Evolutionary conservation across 2,797 vertebrate genomes (phyloP).

Genomic region (Trachops cirrhosus): DNA sequence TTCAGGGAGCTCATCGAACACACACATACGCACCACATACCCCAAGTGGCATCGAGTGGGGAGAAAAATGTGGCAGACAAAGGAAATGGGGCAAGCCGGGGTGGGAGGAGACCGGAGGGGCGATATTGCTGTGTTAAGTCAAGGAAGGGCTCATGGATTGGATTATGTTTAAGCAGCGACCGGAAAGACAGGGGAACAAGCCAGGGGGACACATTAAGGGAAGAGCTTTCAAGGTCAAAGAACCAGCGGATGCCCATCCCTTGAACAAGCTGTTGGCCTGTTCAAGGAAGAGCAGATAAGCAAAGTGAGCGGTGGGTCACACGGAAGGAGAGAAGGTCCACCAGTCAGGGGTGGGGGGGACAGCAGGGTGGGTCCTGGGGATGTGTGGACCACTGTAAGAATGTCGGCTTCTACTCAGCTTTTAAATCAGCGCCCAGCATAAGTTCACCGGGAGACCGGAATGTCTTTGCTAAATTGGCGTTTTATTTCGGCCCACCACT

Average conservation of each 20-base stretch:
- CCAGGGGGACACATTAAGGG: background rate
- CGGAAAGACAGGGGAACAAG: background rate
- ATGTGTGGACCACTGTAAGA: background rate
- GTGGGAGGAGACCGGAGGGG: too few species aligned
- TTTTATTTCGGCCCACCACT: background rate
- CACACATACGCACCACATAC: background rate
- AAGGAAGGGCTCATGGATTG: background rate
- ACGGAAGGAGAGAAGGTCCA: background rate
- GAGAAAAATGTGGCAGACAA: background rate
- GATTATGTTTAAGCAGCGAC: background rate
- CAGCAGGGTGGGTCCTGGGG: background rate
- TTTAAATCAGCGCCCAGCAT: background rate
- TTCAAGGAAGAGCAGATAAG: background rate
- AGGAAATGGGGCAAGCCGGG: background rate
- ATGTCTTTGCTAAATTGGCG: background rate
- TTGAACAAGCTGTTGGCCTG: background rate
- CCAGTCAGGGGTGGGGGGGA: background rate
- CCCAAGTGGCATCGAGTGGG: background rate
- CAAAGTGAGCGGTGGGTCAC: background rate
- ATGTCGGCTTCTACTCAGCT: background rate
- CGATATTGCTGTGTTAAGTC: background rate
- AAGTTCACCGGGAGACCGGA: background rate
- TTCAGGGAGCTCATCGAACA: background rate
- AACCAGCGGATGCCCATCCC: background rate
- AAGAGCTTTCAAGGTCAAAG: background rate